These are phyloP conservation scores for Volucella inflata DNA, from an alignment of 2,888 invertebrate species.

Conservation along the genomic window DNA sequence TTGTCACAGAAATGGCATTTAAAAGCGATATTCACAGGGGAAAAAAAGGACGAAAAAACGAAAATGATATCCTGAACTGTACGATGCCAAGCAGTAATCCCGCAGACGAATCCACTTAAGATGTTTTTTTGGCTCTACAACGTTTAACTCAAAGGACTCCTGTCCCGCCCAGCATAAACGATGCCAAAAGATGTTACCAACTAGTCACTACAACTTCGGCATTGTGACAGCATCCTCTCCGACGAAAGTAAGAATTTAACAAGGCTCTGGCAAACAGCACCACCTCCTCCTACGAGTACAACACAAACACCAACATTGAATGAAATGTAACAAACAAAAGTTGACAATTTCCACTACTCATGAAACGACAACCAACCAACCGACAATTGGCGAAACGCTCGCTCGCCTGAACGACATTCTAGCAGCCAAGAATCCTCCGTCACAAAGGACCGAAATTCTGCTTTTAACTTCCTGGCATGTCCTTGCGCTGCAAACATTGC, in stretches of 20 bases:
- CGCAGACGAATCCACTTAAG: slow-evolving; percentile 61
- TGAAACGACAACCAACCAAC: too few relatives aligned
- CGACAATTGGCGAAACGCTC: too few relatives aligned
- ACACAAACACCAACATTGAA: slow-evolving; percentile 2
- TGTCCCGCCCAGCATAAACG: slow-evolving; percentile 19
- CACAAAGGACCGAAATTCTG: slow-evolving; percentile 56
- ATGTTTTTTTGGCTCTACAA: slow-evolving; percentile 58
- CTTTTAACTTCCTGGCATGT: slow-evolving; percentile 55
- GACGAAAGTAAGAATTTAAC: slow-evolving; percentile 18
- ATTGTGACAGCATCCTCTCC: slow-evolving; percentile 19
- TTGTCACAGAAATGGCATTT: neutral
- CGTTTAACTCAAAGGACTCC: slow-evolving; percentile 11
- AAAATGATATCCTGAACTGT: slow-evolving; percentile 14
- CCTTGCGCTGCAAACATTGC: slow-evolving; percentile 52
- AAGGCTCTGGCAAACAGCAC: slow-evolving; percentile 6
- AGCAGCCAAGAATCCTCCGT: slow-evolving; percentile 59
- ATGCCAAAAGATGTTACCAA: slow-evolving; percentile 55
- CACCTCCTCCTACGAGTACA: slow-evolving; percentile 1
- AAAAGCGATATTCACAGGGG: too few relatives aligned
- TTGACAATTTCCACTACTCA: slow-evolving; percentile 53
- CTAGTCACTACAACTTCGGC: slow-evolving; percentile 24
- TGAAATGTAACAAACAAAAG: slow-evolving; percentile 35
- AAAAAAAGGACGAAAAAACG: neutral
- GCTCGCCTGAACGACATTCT: slow-evolving; percentile 38
- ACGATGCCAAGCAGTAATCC: neutral